Conservation (phyloP, 1,140 invertebrate species). For the Eumeta japonica region DNA sequence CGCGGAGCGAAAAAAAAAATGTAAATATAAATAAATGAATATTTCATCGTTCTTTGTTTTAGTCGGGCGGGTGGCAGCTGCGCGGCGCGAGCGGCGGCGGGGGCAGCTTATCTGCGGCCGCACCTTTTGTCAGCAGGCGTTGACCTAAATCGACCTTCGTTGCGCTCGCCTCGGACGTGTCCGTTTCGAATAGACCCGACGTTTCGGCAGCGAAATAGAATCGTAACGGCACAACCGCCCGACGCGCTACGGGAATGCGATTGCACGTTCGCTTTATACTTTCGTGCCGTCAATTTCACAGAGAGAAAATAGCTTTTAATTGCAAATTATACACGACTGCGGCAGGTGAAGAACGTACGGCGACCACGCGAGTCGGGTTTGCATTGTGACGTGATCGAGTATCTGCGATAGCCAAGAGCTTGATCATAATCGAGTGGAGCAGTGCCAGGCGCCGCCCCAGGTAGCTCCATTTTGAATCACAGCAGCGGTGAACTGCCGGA, state of each 20-base stretch:
- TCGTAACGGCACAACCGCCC: neutral
- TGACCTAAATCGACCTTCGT: slow-evolving; percentile 51
- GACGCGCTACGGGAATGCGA: neutral
- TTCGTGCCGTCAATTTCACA: no score
- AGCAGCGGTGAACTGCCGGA: slow-evolving; percentile 31
- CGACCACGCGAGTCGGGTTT: no score
- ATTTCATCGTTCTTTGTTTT: slow-evolving; percentile 48
- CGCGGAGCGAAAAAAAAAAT: slow-evolving; percentile 24
- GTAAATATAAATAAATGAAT: slow-evolving; percentile 43
- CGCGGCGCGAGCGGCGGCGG: slow-evolving; percentile 43
- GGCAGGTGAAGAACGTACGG: no score
- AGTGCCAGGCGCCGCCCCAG: slow-evolving; percentile 47
- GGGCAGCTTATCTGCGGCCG: slow-evolving; percentile 47
- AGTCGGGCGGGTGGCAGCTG: slow-evolving; percentile 18
- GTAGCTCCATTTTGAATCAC: slow-evolving; percentile 48
- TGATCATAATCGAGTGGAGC: slow-evolving; percentile 33
- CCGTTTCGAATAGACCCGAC: slow-evolving; percentile 13
- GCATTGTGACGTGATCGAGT: no score
- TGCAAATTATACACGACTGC: no score
- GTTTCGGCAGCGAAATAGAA: slow-evolving; percentile 12
- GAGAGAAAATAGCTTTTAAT: no score
- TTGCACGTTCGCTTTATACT: no score
- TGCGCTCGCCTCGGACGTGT: slow-evolving; percentile 26
- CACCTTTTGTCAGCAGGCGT: slow-evolving; percentile 49
- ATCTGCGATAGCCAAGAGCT: no score